phyloP scores from a whole-genome alignment of 2,113 vertebrate species.

The Setophaga petechia region DNA sequence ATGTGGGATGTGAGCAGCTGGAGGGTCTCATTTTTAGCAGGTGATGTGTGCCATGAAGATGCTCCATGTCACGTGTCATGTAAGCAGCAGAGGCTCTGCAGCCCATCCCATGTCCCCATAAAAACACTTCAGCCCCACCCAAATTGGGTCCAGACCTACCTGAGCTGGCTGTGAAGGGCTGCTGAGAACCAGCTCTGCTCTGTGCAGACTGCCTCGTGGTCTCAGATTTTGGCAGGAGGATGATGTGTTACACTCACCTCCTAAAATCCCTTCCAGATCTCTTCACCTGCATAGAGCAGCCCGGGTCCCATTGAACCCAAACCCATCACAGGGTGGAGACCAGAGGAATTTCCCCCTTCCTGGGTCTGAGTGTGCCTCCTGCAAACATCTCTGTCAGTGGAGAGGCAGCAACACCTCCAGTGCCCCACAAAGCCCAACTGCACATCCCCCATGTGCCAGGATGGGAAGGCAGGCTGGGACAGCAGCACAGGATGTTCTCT shows the following conservation, averaged over 20 bases:
- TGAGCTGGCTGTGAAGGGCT: neutral
- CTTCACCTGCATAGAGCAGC: neutral
- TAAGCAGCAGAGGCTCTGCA: neutral
- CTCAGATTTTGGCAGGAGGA: neutral
- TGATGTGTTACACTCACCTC: neutral
- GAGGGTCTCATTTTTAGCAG: neutral
- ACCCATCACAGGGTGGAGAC: neutral
- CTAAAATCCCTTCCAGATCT: neutral
- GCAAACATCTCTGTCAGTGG: neutral
- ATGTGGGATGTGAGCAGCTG: neutral
- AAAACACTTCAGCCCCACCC: neutral
- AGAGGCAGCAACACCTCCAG: neutral
- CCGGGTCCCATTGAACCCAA: neutral
- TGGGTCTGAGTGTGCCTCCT: neutral
- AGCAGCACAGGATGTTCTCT: neutral
- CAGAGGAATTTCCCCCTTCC: neutral
- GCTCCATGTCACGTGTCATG: neutral
- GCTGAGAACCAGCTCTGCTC: neutral
- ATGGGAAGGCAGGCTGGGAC: neutral
- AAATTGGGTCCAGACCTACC: neutral
- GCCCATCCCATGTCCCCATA: neutral
- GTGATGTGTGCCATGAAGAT: neutral
- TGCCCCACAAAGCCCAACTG: neutral
- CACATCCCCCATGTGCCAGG: rapidly evolving
- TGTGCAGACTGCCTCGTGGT: neutral